Evolutionary conservation across 2,888 invertebrate genomes (phyloP).

Genomic region (Drosophila rellima): DNA sequence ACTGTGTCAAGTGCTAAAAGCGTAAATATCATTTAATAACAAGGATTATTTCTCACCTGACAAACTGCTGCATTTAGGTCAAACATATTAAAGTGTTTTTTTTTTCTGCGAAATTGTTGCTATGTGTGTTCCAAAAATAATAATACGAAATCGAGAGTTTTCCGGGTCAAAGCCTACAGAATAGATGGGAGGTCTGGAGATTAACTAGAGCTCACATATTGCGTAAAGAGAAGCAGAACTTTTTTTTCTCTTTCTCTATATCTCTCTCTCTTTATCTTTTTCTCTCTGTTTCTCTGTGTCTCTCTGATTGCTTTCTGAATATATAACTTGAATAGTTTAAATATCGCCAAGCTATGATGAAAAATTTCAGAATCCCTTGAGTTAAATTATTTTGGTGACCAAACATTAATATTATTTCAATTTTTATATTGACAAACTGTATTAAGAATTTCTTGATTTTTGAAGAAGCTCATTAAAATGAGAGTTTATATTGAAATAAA

Average conservation of each 20-base stretch:
- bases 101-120: not conserved
- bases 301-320: not conserved
- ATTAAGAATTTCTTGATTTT: too few relatives aligned
- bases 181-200: not conserved
- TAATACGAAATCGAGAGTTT: not conserved
- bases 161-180: not conserved
- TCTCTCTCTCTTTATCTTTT: not conserved
- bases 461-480: too few relatives aligned
- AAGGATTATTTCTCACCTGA: conserved; percentile 25
- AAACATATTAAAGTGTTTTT: conserved; percentile 1
- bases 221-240: not conserved
- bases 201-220: not conserved
- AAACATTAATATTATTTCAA: too few relatives aligned
- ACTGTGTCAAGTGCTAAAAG: conserved; percentile 30
- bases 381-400: too few relatives aligned
- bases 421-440: too few relatives aligned
- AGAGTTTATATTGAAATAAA: too few relatives aligned
- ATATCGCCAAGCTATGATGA: not conserved
- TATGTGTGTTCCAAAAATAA: not conserved
- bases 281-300: not conserved
- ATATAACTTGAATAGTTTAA: not conserved
- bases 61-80: conserved; percentile 19
- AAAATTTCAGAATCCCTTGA: too few relatives aligned
- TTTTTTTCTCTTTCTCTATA: not conserved
- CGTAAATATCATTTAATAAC: conserved; percentile 46